Base-by-base conservation (phyloP, 2,797 vertebrate species). In the Melanotaenia trifasciata region DNA sequence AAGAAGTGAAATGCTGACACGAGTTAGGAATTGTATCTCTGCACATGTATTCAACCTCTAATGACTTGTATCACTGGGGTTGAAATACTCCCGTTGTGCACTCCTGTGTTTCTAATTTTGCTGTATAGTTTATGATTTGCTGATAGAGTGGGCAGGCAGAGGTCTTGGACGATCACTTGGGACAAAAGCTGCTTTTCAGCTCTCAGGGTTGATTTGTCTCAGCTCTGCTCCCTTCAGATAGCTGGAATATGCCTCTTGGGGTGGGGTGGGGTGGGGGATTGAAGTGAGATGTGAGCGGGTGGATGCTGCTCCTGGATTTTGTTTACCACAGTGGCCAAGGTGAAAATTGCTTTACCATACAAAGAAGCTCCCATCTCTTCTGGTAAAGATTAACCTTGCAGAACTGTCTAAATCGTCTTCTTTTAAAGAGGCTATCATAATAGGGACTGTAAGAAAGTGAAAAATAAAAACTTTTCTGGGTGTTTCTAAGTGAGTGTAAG, bases 271-370 rank as follows among this genome's bases (percentile, higher is more conserved):
- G 28, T 40, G 38, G 75, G 67, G 68, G 72, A 80, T 84, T 86
- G 80, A 77, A 72, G 83, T 65, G 78, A 80, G 57, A 63, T 64
- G 53, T 1, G 64, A 74, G 72, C 45, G 70, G 74, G 70, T 70
- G 74, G 71, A 73, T 72, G 82, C 85, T 85, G 80, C 83, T 90
- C 77, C 88, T 83, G 81, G 91, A 87, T 76, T 69, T 56, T 81
- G 74, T 81, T 76, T 88, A 87, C 80, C 83, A 67, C 72, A 76
- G 78, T 33, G 70, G 74, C 80, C 28, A 69, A 92, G 85, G 90
- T 93, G 91, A 92, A 94, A 94, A 93, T 92, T 83, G 78, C 89
- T 92, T 92, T 92, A 89, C 88, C 92, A 90, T 85, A 78, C 69
- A 80, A 86, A 47, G 76, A 68, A 43, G 74, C 74, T 74, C 70